Conservation (phyloP, 2,113 vertebrate genomes). For the Triplophysa tibetana region DNA sequence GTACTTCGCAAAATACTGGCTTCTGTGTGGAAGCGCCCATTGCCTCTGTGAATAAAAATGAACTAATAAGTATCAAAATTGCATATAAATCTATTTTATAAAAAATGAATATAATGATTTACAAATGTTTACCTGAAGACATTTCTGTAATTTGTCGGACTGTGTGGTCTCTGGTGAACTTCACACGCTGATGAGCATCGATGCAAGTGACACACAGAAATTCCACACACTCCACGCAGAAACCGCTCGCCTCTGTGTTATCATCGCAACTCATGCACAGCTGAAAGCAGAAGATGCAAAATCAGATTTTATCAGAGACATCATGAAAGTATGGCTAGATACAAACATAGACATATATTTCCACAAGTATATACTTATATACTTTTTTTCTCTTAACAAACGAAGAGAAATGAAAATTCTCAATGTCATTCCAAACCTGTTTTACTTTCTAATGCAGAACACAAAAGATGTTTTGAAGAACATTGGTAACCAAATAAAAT, state of each 20-base stretch:
- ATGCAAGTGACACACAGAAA: constrained; percentile 96
- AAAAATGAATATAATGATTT: not conserved
- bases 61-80: not conserved
- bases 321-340: no score
- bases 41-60: constrained; percentile 73
- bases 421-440: no score
- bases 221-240: constrained; percentile 96
- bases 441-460: no score
- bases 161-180: constrained; percentile 97
- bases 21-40: constrained; percentile 86
- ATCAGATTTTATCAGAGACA: not conserved
- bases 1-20: constrained; percentile 93
- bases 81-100: no score
- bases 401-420: no score
- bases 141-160: constrained; percentile 96
- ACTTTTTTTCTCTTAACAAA: no score
- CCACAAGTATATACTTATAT: no score
- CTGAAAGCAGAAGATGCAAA: constrained; percentile 62
- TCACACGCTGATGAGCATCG: constrained; percentile 94
- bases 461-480: no score
- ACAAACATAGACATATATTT: no score
- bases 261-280: constrained; percentile 97
- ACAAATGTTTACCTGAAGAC: constrained; percentile 82
- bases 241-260: constrained; percentile 94
- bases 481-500: no score